A percentile compares a stretch with the other conserved stretches of the same genome.
phyloP scores from a whole-genome alignment of 2,797 vertebrate species.

The Apodemus agrarius region DNA sequence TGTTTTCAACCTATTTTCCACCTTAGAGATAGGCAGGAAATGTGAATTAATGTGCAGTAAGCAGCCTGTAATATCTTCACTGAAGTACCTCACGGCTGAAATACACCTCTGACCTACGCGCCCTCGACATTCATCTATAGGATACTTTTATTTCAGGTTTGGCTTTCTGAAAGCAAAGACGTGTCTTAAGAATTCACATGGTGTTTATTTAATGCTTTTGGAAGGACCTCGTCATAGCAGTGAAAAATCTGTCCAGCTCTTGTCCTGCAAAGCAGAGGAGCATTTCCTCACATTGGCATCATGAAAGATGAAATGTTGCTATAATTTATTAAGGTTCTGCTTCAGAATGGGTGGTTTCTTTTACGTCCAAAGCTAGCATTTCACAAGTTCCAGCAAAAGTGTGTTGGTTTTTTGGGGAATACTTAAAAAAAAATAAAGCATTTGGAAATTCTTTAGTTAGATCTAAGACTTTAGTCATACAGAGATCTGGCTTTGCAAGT shows the following conservation, averaged over 20 bases:
- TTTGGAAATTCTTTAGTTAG: conserved; percentile 79
- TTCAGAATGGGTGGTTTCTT: conserved; percentile 73
- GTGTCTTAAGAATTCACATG: conserved; percentile 64
- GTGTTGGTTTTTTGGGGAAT: conserved; percentile 28
- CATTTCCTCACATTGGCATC: conserved; percentile 58
- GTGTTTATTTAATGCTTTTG: conserved; percentile 79
- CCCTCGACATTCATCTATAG: conserved; percentile 63
- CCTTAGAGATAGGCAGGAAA: conserved; percentile 56
- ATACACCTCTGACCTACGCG: conserved; percentile 25
- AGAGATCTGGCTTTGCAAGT: conserved; percentile 59
- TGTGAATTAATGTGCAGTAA: not conserved
- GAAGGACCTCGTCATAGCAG: conserved; percentile 57
- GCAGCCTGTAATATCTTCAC: not conserved
- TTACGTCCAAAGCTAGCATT: conserved; percentile 73
- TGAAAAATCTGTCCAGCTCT: conserved; percentile 63
- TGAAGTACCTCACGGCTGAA: conserved; percentile 47
- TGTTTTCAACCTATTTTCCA: not conserved
- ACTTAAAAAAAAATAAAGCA: conserved; percentile 71
- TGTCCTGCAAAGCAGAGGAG: conserved; percentile 69
- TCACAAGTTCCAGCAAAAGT: conserved; percentile 73
- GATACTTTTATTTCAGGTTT: conserved; percentile 72
- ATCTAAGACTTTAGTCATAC: conserved; percentile 70
- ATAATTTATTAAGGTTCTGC: conserved; percentile 76
- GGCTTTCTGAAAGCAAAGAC: conserved; percentile 71
- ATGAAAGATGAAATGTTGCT: conserved; percentile 67